A percentile compares a stretch with the other conserved stretches of the same genome.
Evolutionary conservation across 1,140 invertebrate species (phyloP).

Genomic region (Drosophila varians): DNA sequence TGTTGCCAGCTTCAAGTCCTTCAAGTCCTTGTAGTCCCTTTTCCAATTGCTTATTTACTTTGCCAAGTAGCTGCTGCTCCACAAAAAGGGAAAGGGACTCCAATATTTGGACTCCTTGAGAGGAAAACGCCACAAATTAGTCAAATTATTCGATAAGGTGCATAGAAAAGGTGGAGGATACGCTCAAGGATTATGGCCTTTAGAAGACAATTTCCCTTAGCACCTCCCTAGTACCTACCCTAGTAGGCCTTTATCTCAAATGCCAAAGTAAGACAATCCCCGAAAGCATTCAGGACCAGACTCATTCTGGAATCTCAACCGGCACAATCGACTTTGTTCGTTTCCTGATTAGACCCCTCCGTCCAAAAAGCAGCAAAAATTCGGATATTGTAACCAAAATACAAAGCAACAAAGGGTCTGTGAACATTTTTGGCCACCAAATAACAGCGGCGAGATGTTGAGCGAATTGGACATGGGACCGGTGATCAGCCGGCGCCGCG

Average conservation of each 20-base stretch:
- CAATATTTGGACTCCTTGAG: neutral
- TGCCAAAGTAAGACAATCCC: neutral
- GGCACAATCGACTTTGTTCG: conserved; percentile 1
- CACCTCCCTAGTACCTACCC: no score
- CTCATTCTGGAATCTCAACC: conserved; percentile 1
- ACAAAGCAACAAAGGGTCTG: neutral
- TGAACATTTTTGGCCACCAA: neutral
- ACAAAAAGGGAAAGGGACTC: neutral
- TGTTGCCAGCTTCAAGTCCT: neutral
- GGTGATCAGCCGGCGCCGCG: conserved; percentile 34
- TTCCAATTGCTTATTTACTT: neutral
- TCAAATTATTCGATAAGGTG: neutral
- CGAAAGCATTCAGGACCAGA: neutral
- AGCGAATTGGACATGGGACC: conserved; percentile 1
- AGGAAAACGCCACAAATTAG: neutral
- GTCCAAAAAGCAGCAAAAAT: neutral
- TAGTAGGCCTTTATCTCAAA: neutral
- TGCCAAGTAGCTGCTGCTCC: neutral
- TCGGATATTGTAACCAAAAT: neutral
- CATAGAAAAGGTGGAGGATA: neutral
- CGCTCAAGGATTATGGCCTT: no score
- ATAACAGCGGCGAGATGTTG: conserved; percentile 2
- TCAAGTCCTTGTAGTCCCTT: neutral
- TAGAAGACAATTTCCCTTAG: no score
- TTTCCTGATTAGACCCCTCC: conserved; percentile 2